phyloP scores from a whole-genome alignment of 2,888 invertebrate genomes.

The Parnassius apollo region DNA sequence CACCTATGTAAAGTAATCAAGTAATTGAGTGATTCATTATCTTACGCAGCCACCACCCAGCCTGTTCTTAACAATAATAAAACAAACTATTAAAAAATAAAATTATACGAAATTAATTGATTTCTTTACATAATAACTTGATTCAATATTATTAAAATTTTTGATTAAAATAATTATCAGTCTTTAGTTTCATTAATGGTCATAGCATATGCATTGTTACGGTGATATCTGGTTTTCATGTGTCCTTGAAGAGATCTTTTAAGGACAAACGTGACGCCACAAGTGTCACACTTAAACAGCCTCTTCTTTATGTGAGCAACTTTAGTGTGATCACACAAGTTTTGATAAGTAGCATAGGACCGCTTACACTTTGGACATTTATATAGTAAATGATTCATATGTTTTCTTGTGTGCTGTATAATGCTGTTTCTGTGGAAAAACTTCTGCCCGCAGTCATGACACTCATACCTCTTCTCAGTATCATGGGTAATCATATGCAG shows the following conservation, averaged over 20 bases:
- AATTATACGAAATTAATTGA: no score
- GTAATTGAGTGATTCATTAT: no score
- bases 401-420: slow-evolving; percentile 31
- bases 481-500: slow-evolving; percentile 33
- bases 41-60: no score
- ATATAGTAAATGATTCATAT: slow-evolving; percentile 31
- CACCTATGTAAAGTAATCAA: no score
- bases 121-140: no score
- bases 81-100: no score
- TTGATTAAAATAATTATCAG: neutral
- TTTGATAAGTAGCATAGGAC: neutral
- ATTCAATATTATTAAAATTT: no score
- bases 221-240: neutral
- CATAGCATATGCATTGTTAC: neutral
- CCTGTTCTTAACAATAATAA: no score
- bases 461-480: slow-evolving; percentile 28
- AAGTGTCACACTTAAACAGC: slow-evolving; percentile 25
- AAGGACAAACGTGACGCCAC: neutral
- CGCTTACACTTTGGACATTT: slow-evolving; percentile 31
- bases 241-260: neutral
- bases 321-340: slow-evolving; percentile 17
- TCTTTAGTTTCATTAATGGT: neutral
- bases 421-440: slow-evolving; percentile 16
- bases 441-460: slow-evolving; percentile 35
- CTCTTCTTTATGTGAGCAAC: slow-evolving; percentile 17